phyloP scores from a whole-genome alignment of 2,113 vertebrate species.

The Neogale vison region DNA sequence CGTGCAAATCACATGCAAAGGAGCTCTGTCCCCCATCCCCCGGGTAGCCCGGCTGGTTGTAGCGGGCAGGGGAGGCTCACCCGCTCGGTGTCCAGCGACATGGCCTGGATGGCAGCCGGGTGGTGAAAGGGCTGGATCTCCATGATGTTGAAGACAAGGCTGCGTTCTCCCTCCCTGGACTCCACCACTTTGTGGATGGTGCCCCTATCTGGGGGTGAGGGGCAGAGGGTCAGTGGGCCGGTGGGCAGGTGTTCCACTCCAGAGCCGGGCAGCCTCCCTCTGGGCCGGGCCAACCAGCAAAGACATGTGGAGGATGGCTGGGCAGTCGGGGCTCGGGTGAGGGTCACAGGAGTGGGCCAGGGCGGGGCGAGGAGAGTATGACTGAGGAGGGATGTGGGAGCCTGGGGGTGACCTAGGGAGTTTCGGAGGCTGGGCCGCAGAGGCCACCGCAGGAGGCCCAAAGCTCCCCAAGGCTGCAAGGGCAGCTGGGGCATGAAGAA shows the following conservation, averaged over 20 bases:
- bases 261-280: not conserved
- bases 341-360: not conserved
- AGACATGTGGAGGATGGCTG: not conserved
- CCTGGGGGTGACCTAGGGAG: not conserved
- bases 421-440: not conserved
- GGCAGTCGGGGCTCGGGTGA: not conserved
- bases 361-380: not conserved
- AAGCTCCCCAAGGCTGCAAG: not conserved
- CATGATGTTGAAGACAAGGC: slow-evolving; percentile 78
- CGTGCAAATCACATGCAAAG: not conserved
- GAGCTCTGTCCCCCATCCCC: not conserved
- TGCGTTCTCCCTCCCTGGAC: not conserved
- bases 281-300: not conserved
- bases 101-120: slow-evolving; percentile 71
- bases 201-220: slow-evolving; percentile 81
- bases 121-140: slow-evolving; percentile 85
- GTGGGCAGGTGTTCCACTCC: not conserved
- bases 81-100: slow-evolving; percentile 81
- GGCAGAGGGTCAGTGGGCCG: slow-evolving; percentile 25
- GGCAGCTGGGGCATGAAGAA: not conserved
- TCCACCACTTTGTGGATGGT: slow-evolving; percentile 86
- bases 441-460: not conserved
- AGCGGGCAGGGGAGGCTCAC: slow-evolving; percentile 53
- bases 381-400: not conserved
- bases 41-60: not conserved